A percentile compares a stretch with the other conserved stretches of the same genome.
Conservation (phyloP, 37 sponge, comb jelly and placozoan genomes). For the Corticium candelabrum region DNA sequence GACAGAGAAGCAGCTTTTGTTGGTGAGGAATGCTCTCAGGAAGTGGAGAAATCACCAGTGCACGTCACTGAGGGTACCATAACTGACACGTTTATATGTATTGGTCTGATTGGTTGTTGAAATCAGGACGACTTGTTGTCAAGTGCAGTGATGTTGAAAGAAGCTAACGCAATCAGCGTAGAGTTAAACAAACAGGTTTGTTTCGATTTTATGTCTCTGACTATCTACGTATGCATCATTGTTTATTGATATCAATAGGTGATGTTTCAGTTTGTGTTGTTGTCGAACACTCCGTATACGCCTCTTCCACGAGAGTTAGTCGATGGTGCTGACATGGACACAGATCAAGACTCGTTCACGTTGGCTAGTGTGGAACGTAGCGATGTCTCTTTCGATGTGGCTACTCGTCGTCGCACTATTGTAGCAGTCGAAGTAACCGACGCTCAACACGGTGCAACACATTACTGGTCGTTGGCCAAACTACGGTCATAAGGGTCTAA, state of each 20-base stretch:
- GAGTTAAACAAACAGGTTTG: constrained; percentile 70
- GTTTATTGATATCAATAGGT: constrained; percentile 13
- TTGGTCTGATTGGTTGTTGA: not conserved
- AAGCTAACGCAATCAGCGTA: constrained; percentile 83
- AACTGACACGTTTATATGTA: not conserved
- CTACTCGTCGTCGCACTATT: constrained; percentile 21
- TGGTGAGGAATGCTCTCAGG: constrained; percentile 11
- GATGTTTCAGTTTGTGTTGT: constrained; percentile 62
- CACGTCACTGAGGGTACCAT: constrained; percentile 51
- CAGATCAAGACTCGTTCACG: not conserved
- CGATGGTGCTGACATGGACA: constrained; percentile 26
- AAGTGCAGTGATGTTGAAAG: constrained; percentile 63
- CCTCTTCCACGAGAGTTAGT: constrained; percentile 57
- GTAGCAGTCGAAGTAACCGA: constrained; percentile 76
- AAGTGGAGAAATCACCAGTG: constrained; percentile 68
- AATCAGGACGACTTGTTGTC: constrained; percentile 45
- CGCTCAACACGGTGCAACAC: constrained; percentile 57
- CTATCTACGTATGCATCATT: not conserved
- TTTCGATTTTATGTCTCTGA: not conserved
- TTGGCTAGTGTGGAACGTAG: not conserved
- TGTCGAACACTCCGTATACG: constrained; percentile 74
- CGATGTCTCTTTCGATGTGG: not conserved
- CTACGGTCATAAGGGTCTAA: constrained; percentile 26
- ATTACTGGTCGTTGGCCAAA: constrained; percentile 73
- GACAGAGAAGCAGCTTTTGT: constrained; percentile 19